Conservation (phyloP, 2,888 invertebrate species). For the Apotomis capreana region DNA sequence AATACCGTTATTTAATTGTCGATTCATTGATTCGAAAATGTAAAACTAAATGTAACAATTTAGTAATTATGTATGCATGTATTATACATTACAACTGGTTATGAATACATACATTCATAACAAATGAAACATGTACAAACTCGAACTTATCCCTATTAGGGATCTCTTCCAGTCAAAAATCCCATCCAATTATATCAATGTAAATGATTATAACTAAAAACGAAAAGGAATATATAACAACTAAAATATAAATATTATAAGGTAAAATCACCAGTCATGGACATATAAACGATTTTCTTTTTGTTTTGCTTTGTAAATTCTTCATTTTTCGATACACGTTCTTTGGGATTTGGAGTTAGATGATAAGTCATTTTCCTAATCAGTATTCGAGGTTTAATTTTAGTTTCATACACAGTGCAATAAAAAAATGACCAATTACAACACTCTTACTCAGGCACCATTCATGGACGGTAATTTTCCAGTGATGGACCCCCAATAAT, state of each 20-base stretch:
- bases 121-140: no score
- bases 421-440: slow-evolving; percentile 21
- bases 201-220: no score
- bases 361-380: slow-evolving; percentile 28
- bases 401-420: slow-evolving; percentile 25
- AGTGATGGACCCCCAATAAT: slow-evolving; percentile 9
- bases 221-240: no score
- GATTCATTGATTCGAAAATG: no score
- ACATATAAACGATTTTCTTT: slow-evolving; percentile 25
- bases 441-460: slow-evolving; percentile 20
- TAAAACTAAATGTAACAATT: no score
- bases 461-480: slow-evolving; percentile 12
- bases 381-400: slow-evolving; percentile 31
- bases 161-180: no score
- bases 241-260: not conserved
- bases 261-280: slow-evolving; percentile 29
- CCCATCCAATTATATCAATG: no score
- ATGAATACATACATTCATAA: no score
- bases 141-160: no score
- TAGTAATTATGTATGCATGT: no score
- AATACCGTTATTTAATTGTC: no score
- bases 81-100: no score
- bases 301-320: slow-evolving; percentile 27
- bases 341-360: slow-evolving; percentile 33
- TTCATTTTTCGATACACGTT: slow-evolving; percentile 33